Conservation (phyloP, 2,113 vertebrate genomes). For the Melanerpes aurifrons region DNA sequence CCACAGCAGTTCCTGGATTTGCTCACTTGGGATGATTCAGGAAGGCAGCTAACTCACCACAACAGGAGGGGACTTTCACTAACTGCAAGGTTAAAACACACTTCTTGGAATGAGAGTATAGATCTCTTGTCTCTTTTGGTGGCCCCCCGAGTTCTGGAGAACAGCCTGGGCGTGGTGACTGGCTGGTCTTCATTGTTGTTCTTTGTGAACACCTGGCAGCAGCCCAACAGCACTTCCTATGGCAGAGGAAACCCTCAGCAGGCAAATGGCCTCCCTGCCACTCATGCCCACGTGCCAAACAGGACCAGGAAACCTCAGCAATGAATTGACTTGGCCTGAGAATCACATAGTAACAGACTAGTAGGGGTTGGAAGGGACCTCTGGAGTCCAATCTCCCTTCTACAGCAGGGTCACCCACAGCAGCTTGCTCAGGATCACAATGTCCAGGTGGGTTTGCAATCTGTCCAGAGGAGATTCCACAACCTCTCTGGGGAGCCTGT, state of each 20-base stretch:
- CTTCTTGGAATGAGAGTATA: neutral
- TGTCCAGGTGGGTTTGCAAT: too few relatives aligned
- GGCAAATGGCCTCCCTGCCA: neutral
- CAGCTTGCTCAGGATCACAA: too few relatives aligned
- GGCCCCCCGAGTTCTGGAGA: neutral
- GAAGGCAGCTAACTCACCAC: neutral
- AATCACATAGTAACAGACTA: too few relatives aligned
- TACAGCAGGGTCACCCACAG: too few relatives aligned
- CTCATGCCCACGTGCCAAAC: neutral
- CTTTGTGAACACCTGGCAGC: neutral
- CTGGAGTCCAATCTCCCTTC: too few relatives aligned
- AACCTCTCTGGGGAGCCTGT: too few relatives aligned
- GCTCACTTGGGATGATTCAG: accelerated
- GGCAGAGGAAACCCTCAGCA: neutral
- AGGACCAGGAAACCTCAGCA: neutral
- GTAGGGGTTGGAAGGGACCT: neutral
- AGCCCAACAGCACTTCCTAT: neutral
- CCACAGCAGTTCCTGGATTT: neutral
- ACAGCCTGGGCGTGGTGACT: neutral
- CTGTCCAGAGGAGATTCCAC: too few relatives aligned
- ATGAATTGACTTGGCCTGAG: neutral
- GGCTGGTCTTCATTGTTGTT: accelerated
- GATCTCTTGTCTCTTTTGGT: neutral
- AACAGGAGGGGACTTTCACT: accelerated
- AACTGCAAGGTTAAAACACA: neutral